Conservation (phyloP, 2,888 invertebrate species). For the Drosophila tanythrix region DNA sequence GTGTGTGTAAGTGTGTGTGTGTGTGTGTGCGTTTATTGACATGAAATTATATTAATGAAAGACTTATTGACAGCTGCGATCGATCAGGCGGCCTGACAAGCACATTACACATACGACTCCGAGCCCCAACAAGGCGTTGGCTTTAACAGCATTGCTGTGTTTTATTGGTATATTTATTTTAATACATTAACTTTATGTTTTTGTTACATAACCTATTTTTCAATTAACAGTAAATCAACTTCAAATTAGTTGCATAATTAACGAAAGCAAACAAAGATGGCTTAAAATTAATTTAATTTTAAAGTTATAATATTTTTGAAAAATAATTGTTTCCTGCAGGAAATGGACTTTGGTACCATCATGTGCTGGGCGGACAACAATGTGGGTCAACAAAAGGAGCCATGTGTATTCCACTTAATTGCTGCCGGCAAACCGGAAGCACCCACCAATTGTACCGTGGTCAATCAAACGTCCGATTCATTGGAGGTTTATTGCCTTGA, state of each 20-base stretch:
- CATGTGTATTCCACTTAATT: constrained; percentile 91
- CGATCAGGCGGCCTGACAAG: constrained; percentile 72
- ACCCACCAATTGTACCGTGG: constrained; percentile 91
- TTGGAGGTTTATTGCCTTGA: constrained; percentile 90
- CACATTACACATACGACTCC: constrained; percentile 51
- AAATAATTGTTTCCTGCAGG: constrained; percentile 80
- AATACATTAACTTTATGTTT: constrained; percentile 62
- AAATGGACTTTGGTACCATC: constrained; percentile 91
- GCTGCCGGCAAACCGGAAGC: constrained; percentile 92
- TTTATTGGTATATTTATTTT: constrained; percentile 44
- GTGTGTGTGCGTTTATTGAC: constrained; percentile 57
- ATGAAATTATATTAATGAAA: constrained; percentile 80
- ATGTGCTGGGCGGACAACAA: constrained; percentile 91
- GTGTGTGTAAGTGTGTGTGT: not conserved
- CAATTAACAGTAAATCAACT: constrained; percentile 2
- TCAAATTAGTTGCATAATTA: constrained; percentile 21
- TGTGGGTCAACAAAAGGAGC: constrained; percentile 89
- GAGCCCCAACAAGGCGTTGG: constrained; percentile 10
- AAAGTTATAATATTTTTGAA: constrained; percentile 3
- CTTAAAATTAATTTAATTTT: constrained; percentile 12
- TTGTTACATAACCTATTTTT: constrained; percentile 22
- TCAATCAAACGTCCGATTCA: constrained; percentile 91
- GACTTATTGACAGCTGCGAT: constrained; percentile 83
- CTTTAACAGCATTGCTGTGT: constrained; percentile 46
- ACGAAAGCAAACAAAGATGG: constrained; percentile 11